phyloP scores from a whole-genome alignment of 1,140 invertebrate genomes.

The Orchestia grillus region DNA sequence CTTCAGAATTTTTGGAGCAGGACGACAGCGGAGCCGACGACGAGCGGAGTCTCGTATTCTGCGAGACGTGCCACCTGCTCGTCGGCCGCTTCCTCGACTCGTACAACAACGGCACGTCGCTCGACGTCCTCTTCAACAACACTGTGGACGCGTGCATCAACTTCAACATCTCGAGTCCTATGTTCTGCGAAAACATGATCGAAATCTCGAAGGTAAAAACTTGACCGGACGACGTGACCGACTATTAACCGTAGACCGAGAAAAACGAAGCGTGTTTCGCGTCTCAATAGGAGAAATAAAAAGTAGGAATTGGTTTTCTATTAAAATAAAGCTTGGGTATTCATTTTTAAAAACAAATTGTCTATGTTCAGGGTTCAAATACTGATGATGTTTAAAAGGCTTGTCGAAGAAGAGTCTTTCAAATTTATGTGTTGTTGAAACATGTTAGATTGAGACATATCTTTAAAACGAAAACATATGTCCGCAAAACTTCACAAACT shows the following conservation, averaged over 20 bases:
- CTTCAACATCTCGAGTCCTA: slow-evolving; percentile 54
- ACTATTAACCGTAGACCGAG: background rate
- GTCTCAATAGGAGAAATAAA: background rate
- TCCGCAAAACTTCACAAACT: too few species aligned
- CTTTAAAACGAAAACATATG: too few species aligned
- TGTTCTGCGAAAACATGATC: slow-evolving; percentile 60
- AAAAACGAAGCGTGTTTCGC: background rate
- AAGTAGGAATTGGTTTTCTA: background rate
- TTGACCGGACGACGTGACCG: background rate
- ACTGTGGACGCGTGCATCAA: slow-evolving; percentile 58
- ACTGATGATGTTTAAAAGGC: background rate
- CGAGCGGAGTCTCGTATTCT: background rate
- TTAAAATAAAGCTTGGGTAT: background rate
- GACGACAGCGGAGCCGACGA: background rate
- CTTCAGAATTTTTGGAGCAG: background rate
- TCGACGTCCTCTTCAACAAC: slow-evolving; percentile 43
- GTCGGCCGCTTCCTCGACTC: slow-evolving; percentile 51
- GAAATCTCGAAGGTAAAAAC: slow-evolving; percentile 54
- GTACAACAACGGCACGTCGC: slow-evolving; percentile 57
- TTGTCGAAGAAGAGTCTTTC: background rate
- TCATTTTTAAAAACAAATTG: background rate
- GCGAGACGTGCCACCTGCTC: slow-evolving; percentile 46
- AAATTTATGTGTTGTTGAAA: background rate
- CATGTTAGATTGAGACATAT: background rate
- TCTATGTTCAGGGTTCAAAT: background rate